A percentile compares a stretch with the other conserved stretches of the same genome.
Conservation (phyloP, 2,113 vertebrate species). For the Gasterosteus aculeatus region DNA sequence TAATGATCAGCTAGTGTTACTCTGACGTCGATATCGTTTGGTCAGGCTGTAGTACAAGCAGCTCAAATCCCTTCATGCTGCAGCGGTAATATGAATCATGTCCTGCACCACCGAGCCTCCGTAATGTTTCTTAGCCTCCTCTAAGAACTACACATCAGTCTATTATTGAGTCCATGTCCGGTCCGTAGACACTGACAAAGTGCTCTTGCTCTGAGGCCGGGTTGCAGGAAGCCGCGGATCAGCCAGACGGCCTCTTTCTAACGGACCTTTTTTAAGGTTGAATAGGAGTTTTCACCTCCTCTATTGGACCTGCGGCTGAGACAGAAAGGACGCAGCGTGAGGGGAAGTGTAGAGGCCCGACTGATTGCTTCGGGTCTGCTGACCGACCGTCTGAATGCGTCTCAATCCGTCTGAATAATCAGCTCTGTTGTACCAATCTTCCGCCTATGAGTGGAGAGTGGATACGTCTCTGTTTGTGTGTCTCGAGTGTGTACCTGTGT, state of each 20-base stretch:
- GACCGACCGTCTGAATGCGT: conserved; percentile 44
- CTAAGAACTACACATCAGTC: conserved; percentile 38
- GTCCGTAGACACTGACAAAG: conserved; percentile 21
- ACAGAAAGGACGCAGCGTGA: conserved; percentile 46
- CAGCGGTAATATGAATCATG: conserved; percentile 32
- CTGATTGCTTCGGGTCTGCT: conserved; percentile 36
- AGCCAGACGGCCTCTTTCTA: conserved; percentile 22
- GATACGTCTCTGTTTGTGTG: conserved; percentile 23
- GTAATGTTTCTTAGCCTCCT: conserved; percentile 22
- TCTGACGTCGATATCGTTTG: background rate
- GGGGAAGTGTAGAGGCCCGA: conserved; percentile 10
- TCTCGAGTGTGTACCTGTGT: conserved; percentile 6
- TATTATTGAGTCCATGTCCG: conserved; percentile 23
- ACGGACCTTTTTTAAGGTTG: conserved; percentile 55
- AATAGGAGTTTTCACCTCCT: conserved; percentile 64
- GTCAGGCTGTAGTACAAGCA: conserved; percentile 31
- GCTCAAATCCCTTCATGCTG: conserved; percentile 4
- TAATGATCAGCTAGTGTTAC: background rate
- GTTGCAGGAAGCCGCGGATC: conserved; percentile 47
- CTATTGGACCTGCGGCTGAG: conserved; percentile 49
- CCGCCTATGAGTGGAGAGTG: conserved; percentile 40
- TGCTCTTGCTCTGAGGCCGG: conserved; percentile 24
- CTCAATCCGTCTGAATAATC: conserved; percentile 6
- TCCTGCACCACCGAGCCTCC: conserved; percentile 7
- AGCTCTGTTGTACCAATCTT: conserved; percentile 28